A percentile compares a stretch with the other conserved stretches of the same genome.
Conservation (phyloP, 1,140 invertebrate genomes). For the Triops longicaudatus region DNA sequence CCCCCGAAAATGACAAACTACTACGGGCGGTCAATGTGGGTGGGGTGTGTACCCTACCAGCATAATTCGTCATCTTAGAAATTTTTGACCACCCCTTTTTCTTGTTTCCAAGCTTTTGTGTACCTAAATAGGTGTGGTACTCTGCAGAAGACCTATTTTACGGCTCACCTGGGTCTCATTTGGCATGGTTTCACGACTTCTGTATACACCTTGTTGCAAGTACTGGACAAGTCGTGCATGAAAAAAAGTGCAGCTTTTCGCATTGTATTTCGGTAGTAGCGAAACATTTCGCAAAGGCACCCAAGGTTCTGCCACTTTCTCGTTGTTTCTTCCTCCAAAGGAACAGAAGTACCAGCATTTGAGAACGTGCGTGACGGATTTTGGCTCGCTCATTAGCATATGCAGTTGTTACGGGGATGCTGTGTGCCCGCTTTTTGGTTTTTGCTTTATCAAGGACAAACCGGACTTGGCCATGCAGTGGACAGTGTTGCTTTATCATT, state of each 20-base stretch:
- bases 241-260: too few species aligned
- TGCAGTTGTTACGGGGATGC: neutral
- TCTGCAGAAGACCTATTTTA: neutral
- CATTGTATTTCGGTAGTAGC: too few species aligned
- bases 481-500: neutral
- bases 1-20: neutral
- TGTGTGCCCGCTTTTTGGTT: neutral
- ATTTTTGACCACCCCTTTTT: neutral
- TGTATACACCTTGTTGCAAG: neutral
- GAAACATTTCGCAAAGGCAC: too few species aligned
- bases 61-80: neutral
- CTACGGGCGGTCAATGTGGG: neutral
- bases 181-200: slow-evolving; percentile 14
- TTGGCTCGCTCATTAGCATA: slow-evolving; percentile 6
- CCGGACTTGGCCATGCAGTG: neutral
- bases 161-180: slow-evolving; percentile 4
- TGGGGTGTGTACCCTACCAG: neutral
- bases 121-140: slow-evolving; percentile 7
- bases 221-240: too few species aligned
- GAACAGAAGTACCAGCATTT: neutral
- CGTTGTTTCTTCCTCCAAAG: too few species aligned
- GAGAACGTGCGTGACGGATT: neutral
- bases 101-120: neutral
- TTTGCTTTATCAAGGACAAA: neutral
- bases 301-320: too few species aligned